These are phyloP conservation scores for Rousettus madagascariensis DNA, from an alignment of 2,797 vertebrate species.

Conservation along the genomic window DNA sequence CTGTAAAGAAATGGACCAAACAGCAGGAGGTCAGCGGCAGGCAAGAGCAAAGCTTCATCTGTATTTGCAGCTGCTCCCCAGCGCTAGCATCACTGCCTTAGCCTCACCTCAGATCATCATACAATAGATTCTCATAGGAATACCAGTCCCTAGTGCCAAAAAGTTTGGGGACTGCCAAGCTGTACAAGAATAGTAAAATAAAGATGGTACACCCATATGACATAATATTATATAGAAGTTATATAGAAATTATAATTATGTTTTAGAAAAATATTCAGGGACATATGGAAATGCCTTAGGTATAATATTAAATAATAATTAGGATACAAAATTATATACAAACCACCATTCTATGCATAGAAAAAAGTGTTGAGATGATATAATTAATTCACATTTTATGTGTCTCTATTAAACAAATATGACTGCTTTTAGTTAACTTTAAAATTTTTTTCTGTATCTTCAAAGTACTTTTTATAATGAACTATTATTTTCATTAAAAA, in stretches of 20 bases:
- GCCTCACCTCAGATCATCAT: no score
- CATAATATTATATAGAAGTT: not conserved
- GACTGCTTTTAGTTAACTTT: not conserved
- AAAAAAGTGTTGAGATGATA: not conserved
- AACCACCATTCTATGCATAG: not conserved
- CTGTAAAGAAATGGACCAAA: no score
- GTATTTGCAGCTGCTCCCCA: no score
- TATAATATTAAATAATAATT: not conserved
- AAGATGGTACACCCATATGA: not conserved
- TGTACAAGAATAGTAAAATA: not conserved
- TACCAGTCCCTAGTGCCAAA: no score
- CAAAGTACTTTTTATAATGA: not conserved
- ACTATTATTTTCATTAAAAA: not conserved
- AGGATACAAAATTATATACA: not conserved
- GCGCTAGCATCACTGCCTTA: no score
- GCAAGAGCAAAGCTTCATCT: no score
- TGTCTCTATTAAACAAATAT: not conserved
- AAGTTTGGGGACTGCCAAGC: no score
- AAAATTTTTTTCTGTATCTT: not conserved
- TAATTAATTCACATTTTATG: not conserved
- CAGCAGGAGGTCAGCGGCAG: no score
- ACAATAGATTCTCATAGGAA: no score
- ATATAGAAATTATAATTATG: not conserved
- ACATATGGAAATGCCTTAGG: not conserved
- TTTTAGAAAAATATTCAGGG: constrained; percentile 13